Evolutionary conservation across 1,140 invertebrate genomes (phyloP), one percentile per base, ranked within the genome.

Genomic region (Mycetomoellerius zeteki): DNA sequence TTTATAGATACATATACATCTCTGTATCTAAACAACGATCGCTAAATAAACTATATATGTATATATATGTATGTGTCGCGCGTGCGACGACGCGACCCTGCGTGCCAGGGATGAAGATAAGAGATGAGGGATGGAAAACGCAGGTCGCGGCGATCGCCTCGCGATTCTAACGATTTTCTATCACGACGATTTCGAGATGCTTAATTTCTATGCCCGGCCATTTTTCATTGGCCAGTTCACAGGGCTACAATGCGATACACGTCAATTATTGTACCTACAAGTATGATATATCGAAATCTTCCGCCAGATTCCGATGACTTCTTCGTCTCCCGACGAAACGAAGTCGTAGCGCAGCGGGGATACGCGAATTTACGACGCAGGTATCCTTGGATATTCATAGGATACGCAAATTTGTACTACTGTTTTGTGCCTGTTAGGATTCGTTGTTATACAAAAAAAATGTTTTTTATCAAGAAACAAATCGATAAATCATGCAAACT

Each of bases 1-100:
- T 37, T 50, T 71, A 71, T 33, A 76, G n/a, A 14, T 69, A 67
- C 58, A 24, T 80, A 54, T 56, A 76, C 30, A 75, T 71, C 69
- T 62, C 71, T 75, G 37, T 50, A 64, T 72, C 73, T 87, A 87
- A 64, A 84, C 85, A 89, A 85, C 86, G 88, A 92, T 62, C 60
- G 16, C 75, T 90, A 69, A 69, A 90, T 90, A 86, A 88, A 88
- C 89, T 90, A 90, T 90, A 77, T 89, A 82, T 58, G 81, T 88
- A 73, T 43, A 37, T 56, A 82, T 87, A 67, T 56, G 82, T 89
- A 37, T 67, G 33, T 37, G 30, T 21, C 52, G 72, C 85, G 21
- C 56, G 37, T 19, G 47, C 27, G 30, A 30, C 43, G 27, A 27
- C 71, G 71, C 71, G 27, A 5, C 24, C 27, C 71, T 54, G 71